A percentile compares a stretch with the other conserved stretches of the same genome.
Evolutionary conservation across 2,797 vertebrate species (phyloP).

Genomic region (Monodelphis domestica): DNA sequence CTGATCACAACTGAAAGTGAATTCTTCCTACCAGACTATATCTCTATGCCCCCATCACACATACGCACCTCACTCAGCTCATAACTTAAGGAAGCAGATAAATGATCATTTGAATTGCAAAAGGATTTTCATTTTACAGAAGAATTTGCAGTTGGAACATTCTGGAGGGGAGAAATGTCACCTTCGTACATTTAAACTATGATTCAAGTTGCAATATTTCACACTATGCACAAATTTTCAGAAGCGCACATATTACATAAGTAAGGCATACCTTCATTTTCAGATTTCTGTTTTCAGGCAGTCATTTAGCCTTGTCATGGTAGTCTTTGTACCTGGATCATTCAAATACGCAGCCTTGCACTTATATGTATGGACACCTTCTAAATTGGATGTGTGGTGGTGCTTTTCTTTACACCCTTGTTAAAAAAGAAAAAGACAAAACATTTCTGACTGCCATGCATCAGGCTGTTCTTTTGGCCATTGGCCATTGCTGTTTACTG

Average conservation of each 20-base stretch:
- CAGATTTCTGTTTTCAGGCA: neutral
- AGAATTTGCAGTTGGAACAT: neutral
- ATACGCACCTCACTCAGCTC: too few relatives aligned
- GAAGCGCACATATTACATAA: neutral
- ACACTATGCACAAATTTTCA: neutral
- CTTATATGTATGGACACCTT: neutral
- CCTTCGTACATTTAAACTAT: neutral
- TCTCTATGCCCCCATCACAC: too few relatives aligned
- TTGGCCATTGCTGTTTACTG: neutral
- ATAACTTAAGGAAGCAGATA: too few relatives aligned
- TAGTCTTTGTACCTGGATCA: neutral
- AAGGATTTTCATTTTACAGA: too few relatives aligned
- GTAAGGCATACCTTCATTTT: neutral
- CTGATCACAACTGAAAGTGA: too few relatives aligned
- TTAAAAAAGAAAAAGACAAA: neutral
- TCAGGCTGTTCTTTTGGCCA: neutral
- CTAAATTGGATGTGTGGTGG: neutral
- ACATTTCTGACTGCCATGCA: neutral
- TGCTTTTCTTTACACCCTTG: neutral
- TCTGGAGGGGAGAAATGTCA: neutral
- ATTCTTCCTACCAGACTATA: too few relatives aligned
- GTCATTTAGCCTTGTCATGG: neutral
- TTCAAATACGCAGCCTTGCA: neutral
- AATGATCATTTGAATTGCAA: too few relatives aligned
- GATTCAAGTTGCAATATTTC: neutral